These are phyloP conservation scores for Selene dorsalis DNA, from an alignment of 2,797 vertebrate species.

Conservation along the genomic window DNA sequence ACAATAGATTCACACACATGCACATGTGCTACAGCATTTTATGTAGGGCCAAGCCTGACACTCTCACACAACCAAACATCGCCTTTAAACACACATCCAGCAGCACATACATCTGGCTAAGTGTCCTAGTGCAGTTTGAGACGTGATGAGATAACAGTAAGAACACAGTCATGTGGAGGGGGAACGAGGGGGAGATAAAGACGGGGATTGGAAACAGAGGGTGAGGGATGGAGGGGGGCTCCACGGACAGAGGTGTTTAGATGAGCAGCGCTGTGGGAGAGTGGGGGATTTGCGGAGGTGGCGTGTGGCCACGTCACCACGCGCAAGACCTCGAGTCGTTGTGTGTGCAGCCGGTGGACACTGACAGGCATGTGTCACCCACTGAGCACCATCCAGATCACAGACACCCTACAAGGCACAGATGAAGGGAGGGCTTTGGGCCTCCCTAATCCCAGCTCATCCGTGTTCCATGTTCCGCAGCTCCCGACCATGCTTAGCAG, in stretches of 20 bases:
- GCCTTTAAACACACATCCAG: constrained; percentile 50
- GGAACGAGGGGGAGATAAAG: constrained; percentile 55
- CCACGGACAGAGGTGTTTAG: constrained; percentile 64
- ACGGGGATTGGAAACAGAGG: constrained; percentile 57
- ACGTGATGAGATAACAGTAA: constrained; percentile 68
- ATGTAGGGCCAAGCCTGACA: constrained; percentile 33
- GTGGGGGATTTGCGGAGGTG: constrained; percentile 65
- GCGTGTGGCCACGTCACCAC: constrained; percentile 53
- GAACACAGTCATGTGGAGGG: constrained; percentile 59
- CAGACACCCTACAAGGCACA: constrained; percentile 77
- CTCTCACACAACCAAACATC: constrained; percentile 23
- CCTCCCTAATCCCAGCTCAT: constrained; percentile 85
- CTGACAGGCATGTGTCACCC: constrained; percentile 76
- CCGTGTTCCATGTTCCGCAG: constrained; percentile 81
- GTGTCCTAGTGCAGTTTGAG: constrained; percentile 39
- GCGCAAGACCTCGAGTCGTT: constrained; percentile 41
- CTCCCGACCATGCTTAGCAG: constrained; percentile 81
- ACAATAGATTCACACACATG: constrained; percentile 74
- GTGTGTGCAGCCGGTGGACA: constrained; percentile 74
- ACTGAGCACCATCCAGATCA: constrained; percentile 83
- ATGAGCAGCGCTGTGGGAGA: constrained; percentile 60
- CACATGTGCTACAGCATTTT: constrained; percentile 34
- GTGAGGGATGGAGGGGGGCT: constrained; percentile 21
- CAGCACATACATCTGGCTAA: constrained; percentile 50
- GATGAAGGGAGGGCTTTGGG: constrained; percentile 80